Conservation (phyloP, 1,140 invertebrate species). For the Phthorimaea operculella region DNA sequence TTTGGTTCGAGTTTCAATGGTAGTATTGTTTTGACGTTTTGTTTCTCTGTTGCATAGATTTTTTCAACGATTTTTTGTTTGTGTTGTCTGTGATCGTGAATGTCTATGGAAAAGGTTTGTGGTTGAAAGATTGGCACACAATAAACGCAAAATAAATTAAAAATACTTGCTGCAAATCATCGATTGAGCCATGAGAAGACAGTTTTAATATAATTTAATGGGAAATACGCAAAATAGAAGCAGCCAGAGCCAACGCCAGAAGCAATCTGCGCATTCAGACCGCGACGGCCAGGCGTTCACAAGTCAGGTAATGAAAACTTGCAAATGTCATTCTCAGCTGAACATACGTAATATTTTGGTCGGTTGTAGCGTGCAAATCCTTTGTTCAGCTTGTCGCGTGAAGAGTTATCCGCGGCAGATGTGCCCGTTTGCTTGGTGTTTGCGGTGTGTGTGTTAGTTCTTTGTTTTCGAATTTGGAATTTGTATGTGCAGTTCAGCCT, state of each 20-base stretch:
- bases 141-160: conserved; percentile 11
- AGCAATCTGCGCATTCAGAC: conserved; percentile 34
- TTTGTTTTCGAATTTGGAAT: conserved; percentile 41
- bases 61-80: conserved; percentile 2
- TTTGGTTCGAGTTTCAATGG: too few relatives aligned
- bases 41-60: background rate
- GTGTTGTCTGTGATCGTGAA: background rate
- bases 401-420: too few relatives aligned
- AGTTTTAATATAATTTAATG: conserved; percentile 43
- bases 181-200: conserved; percentile 7
- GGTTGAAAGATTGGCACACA: conserved; percentile 29
- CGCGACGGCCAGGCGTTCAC: conserved; percentile 48
- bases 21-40: too few relatives aligned
- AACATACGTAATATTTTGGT: conserved; percentile 50
- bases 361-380: conserved; percentile 6
- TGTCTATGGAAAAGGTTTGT: conserved; percentile 34
- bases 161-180: conserved; percentile 6
- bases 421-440: background rate
- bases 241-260: conserved; percentile 35
- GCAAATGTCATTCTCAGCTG: conserved; percentile 67
- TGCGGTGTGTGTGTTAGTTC: conserved; percentile 24
- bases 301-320: conserved; percentile 65
- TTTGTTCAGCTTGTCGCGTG: background rate
- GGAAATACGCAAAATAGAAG: conserved; percentile 57
- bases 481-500: conserved; percentile 62